Evolutionary conservation across 2,113 vertebrate species (phyloP).

Genomic region (Lathamus discolor): DNA sequence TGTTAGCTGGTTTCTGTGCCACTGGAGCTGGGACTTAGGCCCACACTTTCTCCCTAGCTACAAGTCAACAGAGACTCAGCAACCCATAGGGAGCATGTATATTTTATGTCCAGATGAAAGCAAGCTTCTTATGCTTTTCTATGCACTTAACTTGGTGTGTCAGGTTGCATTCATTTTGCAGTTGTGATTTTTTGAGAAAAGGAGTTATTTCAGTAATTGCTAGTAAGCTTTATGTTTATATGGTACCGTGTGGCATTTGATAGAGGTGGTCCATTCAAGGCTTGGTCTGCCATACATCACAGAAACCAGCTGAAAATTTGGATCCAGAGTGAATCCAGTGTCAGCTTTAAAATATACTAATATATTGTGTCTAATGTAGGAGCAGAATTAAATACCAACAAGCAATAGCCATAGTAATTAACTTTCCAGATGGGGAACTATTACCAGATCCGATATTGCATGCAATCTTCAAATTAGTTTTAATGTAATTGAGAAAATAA

Average conservation of each 20-base stretch:
- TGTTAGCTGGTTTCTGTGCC: background rate
- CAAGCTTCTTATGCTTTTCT: background rate
- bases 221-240: background rate
- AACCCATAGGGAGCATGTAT: background rate
- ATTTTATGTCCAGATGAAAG: slow-evolving; percentile 1
- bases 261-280: background rate
- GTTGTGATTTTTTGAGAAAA: background rate
- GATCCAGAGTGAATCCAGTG: background rate
- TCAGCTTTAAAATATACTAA: background rate
- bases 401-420: background rate
- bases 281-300: background rate
- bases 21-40: fast-evolving
- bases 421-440: background rate
- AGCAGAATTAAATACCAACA: background rate
- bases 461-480: background rate
- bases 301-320: background rate
- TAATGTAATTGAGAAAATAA: background rate
- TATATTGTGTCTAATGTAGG: background rate
- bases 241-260: background rate
- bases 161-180: background rate
- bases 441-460: background rate
- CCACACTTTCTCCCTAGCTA: background rate
- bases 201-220: background rate
- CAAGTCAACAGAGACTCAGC: background rate
- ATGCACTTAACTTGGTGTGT: background rate